These are phyloP conservation scores for Leptothorax acervorum DNA, from an alignment of 2,888 invertebrate species.

Conservation along the genomic window DNA sequence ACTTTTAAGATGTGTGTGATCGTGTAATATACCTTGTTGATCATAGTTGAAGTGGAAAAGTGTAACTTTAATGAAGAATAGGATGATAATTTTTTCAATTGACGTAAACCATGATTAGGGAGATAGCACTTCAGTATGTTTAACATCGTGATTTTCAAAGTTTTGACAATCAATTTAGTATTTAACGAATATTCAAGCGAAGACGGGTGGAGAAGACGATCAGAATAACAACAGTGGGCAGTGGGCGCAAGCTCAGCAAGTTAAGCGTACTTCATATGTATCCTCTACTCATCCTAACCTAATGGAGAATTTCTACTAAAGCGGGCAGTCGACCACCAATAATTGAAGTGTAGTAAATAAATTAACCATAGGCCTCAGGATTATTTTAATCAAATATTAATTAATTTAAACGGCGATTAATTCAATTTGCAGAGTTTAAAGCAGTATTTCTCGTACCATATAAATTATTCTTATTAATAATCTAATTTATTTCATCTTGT, in stretches of 20 bases:
- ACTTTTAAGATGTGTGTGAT: not conserved
- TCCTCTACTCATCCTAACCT: not conserved
- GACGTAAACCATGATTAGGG: slow-evolving; percentile 61
- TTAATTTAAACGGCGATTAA: too few relatives aligned
- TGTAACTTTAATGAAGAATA: slow-evolving; percentile 68
- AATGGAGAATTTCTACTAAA: too few relatives aligned
- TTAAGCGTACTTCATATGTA: not conserved
- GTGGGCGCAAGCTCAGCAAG: not conserved
- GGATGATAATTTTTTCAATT: slow-evolving; percentile 70
- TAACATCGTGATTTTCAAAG: slow-evolving; percentile 68
- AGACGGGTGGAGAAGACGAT: not conserved
- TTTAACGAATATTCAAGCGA: not conserved
- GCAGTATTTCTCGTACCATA: too few relatives aligned
- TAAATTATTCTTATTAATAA: too few relatives aligned
- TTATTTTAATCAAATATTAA: too few relatives aligned
- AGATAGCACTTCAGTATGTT: slow-evolving; percentile 71
- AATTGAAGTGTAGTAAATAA: too few relatives aligned
- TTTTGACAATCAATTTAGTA: not conserved
- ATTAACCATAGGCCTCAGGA: too few relatives aligned
- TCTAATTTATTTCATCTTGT: too few relatives aligned
- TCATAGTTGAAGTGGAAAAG: slow-evolving; percentile 65
- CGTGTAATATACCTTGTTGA: slow-evolving; percentile 68
- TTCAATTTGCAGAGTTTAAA: too few relatives aligned
- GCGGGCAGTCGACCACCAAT: too few relatives aligned
- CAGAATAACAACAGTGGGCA: not conserved